Evolutionary conservation across 2,888 invertebrate species (phyloP).

Genomic region (Apodemia hepburni): DNA sequence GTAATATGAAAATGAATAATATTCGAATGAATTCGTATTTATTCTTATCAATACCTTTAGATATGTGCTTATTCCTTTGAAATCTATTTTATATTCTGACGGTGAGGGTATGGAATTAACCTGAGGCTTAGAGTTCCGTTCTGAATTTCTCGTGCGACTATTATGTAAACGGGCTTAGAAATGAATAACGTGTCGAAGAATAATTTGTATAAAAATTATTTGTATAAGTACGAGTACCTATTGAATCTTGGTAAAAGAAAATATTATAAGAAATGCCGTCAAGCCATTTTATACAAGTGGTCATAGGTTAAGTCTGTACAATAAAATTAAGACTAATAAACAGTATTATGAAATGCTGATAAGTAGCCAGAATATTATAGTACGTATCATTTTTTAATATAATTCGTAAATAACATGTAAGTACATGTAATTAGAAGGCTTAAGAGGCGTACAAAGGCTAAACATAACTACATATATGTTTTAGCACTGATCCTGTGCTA

Average conservation of each 20-base stretch:
- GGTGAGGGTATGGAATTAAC: conserved; percentile 6
- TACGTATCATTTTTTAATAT: no score
- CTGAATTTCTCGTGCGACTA: conserved; percentile 2
- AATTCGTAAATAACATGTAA: no score
- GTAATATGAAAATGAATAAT: conserved; percentile 3
- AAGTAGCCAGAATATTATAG: no score
- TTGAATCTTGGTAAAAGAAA: not conserved
- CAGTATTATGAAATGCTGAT: no score
- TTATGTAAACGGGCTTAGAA: conserved; percentile 8
- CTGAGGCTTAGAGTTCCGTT: conserved; percentile 9
- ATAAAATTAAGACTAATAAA: no score
- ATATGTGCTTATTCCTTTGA: conserved; percentile 6
- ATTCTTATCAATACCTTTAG: conserved; percentile 5
- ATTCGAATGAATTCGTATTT: conserved; percentile 25
- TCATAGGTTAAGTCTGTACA: no score
- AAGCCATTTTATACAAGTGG: no score
- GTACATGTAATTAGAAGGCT: no score
- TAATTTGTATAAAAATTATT: conserved; percentile 1
- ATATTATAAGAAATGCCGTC: no score
- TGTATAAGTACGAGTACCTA: not conserved
- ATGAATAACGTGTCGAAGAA: conserved; percentile 2
- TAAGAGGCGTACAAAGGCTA: no score
- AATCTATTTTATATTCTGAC: conserved; percentile 10
- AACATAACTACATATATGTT: no score
- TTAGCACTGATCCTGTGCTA: no score